phyloP scores from a whole-genome alignment of 2,888 invertebrate genomes.

The Tachina fera region DNA sequence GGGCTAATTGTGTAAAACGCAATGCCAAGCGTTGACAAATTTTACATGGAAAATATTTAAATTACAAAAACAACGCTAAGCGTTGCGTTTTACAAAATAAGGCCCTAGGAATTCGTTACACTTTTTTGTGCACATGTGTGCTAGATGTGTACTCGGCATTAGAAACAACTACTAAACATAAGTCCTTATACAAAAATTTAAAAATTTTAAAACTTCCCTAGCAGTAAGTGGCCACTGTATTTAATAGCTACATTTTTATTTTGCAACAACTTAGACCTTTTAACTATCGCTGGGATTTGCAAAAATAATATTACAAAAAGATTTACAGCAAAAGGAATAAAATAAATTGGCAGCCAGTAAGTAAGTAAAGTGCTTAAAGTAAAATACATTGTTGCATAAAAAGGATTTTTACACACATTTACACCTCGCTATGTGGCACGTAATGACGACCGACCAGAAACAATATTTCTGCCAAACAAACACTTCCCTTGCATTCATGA shows the following conservation, averaged over 20 bases:
- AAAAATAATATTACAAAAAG: conserved; percentile 20
- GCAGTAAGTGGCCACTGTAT: conserved; percentile 23
- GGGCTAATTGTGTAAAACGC: too few species aligned
- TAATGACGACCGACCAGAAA: conserved; percentile 18
- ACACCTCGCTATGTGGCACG: not conserved
- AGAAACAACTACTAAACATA: too few species aligned
- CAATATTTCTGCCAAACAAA: conserved; percentile 38
- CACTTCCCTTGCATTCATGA: conserved; percentile 46
- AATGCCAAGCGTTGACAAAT: too few species aligned
- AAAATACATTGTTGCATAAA: conserved; percentile 50
- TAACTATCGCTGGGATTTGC: conserved; percentile 42
- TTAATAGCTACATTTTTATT: conserved; percentile 48
- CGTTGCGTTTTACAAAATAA: too few species aligned
- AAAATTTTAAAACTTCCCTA: not conserved
- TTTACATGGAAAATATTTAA: too few species aligned
- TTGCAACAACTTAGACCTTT: conserved; percentile 6
- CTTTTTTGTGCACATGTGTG: too few species aligned
- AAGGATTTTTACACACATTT: not conserved
- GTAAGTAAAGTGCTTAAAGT: conserved; percentile 37
- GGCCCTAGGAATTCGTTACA: too few species aligned
- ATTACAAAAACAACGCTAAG: too few species aligned
- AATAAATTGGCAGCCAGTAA: conserved; percentile 31
- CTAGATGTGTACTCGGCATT: too few species aligned
- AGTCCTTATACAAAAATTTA: not conserved
- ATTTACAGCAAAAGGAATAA: conserved; percentile 24